Percentiles rank a stretch among this genome's conserved stretches.
These are phyloP conservation scores for Psephotus haematonotus DNA, from an alignment of 2,113 vertebrate species.

Conservation along the genomic window DNA sequence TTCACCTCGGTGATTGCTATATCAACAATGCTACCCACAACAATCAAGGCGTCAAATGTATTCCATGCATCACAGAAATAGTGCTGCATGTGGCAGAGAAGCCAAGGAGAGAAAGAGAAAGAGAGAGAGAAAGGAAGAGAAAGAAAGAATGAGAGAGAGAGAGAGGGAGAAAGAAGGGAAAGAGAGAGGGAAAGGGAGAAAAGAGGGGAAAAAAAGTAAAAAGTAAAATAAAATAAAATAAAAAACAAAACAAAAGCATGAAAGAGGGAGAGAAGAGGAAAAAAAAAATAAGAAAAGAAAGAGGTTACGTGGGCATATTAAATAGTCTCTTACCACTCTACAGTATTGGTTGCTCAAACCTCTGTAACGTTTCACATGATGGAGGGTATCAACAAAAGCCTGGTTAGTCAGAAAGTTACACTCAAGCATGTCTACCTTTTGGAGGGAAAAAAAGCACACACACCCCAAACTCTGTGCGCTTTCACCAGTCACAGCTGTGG, in stretches of 20 bases:
- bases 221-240: slow-evolving; percentile 60
- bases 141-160: slow-evolving; percentile 10
- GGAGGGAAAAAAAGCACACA: slow-evolving; percentile 70
- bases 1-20: slow-evolving; percentile 99
- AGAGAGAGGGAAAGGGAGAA: slow-evolving; percentile 39
- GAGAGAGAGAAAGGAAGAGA: slow-evolving; percentile 24
- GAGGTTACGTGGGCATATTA: slow-evolving; percentile 89
- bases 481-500: slow-evolving; percentile 65
- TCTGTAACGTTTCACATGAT: slow-evolving; percentile 74
- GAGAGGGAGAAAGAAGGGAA: neutral
- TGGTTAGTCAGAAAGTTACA: slow-evolving; percentile 78
- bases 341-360: slow-evolving; percentile 76
- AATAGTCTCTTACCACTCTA: slow-evolving; percentile 81
- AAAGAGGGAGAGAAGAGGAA: slow-evolving; percentile 89
- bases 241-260: slow-evolving; percentile 73
- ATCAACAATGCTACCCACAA: slow-evolving; percentile 99
- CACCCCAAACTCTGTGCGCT: slow-evolving; percentile 69
- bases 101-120: slow-evolving; percentile 67
- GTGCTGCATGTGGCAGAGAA: slow-evolving; percentile 91
- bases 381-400: slow-evolving; percentile 78
- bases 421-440: slow-evolving; percentile 63
- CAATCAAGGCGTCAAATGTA: slow-evolving; percentile 99
- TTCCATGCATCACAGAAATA: slow-evolving; percentile 99
- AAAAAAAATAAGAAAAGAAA: slow-evolving; percentile 92
- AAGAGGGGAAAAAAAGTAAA: slow-evolving; percentile 63